A percentile compares a stretch with the other conserved stretches of the same genome.
Conservation (phyloP, 2,888 invertebrate species). For the Bombylius discolor region DNA sequence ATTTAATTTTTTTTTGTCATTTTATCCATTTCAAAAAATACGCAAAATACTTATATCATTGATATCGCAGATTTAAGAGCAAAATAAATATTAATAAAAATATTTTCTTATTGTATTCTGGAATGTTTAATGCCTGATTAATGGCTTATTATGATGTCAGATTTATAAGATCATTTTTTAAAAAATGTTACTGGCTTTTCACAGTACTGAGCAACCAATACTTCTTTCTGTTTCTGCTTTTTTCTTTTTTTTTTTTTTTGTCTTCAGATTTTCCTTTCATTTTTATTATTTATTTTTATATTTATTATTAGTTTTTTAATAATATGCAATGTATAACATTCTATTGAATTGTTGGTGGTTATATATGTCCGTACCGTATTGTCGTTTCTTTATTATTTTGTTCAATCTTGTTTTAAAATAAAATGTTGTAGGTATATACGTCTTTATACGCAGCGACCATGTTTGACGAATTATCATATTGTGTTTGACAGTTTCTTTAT, state of each 20-base stretch:
- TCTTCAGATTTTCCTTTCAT: neutral
- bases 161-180: slow-evolving; percentile 32
- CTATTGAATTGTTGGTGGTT: too few relatives aligned
- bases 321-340: too few relatives aligned
- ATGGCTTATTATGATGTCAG: slow-evolving; percentile 35
- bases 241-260: neutral
- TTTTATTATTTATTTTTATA: neutral
- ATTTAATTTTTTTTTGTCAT: too few relatives aligned
- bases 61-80: too few relatives aligned
- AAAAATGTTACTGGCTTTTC: neutral
- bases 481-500: slow-evolving; percentile 14
- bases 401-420: too few relatives aligned
- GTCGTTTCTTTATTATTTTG: too few relatives aligned
- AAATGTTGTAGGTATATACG: too few relatives aligned
- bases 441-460: neutral
- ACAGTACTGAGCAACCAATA: too few relatives aligned
- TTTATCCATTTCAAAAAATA: too few relatives aligned
- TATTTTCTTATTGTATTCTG: neutral
- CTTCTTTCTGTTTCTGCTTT: neutral
- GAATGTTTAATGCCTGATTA: slow-evolving; percentile 22
- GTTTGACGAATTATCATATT: slow-evolving; percentile 14
- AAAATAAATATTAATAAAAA: neutral
- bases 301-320: neutral
- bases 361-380: too few relatives aligned
- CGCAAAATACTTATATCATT: too few relatives aligned